A percentile compares a stretch with the other conserved stretches of the same genome.
Conservation (phyloP, 2,797 vertebrate genomes). For the Anisognathus igniventris region DNA sequence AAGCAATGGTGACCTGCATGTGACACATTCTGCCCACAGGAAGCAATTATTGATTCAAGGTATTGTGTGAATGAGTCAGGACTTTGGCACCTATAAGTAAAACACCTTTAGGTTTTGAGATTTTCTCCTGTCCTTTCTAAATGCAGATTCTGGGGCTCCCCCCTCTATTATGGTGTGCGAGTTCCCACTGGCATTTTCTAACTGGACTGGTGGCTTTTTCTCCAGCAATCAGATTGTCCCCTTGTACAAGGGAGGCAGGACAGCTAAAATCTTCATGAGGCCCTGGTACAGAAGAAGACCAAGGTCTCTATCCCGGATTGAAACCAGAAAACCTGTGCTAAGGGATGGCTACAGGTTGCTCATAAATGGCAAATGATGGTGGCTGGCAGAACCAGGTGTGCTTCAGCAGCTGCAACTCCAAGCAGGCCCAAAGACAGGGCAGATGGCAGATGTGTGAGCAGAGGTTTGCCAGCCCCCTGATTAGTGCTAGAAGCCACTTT, state of each 20-base stretch:
- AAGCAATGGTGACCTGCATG: not conserved
- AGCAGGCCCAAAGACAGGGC: not conserved
- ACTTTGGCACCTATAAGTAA: not conserved
- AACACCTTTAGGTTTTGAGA: not conserved
- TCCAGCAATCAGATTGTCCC: not conserved
- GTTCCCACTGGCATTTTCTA: not conserved
- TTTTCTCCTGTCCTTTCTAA: not conserved
- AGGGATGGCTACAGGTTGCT: not conserved
- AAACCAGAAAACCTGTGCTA: not conserved
- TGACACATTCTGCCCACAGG: not conserved
- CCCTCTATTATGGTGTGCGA: rapidly evolving
- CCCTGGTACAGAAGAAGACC: not conserved
- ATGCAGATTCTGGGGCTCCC: not conserved
- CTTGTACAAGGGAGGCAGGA: not conserved
- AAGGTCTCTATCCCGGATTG: not conserved
- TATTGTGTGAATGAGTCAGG: not conserved
- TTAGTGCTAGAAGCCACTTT: not conserved
- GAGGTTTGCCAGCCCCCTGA: not conserved
- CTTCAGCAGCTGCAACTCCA: not conserved
- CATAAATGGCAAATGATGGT: not conserved
- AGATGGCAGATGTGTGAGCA: not conserved
- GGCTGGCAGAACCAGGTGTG: not conserved
- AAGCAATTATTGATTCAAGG: not conserved
- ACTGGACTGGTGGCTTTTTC: not conserved
- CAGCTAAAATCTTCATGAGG: not conserved